Evolutionary conservation across 2,797 vertebrate genomes (phyloP).

Genomic region (Tokudaia tokunoshimensis): DNA sequence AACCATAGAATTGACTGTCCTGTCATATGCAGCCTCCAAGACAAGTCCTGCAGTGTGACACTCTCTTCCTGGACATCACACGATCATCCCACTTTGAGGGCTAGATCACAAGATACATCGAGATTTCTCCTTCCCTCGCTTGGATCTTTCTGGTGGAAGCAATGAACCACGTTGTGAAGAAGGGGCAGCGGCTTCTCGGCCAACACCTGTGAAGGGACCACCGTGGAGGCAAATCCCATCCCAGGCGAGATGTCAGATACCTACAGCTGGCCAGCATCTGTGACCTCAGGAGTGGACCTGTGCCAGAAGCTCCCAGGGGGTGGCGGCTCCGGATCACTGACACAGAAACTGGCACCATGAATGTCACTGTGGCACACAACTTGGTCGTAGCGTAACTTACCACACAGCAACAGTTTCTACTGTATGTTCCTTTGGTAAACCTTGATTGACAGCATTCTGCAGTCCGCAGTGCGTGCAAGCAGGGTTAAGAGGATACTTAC

Average conservation of each 20-base stretch:
- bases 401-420: background rate
- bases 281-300: background rate
- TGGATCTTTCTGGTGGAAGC: background rate
- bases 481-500: background rate
- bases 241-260: background rate
- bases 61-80: too few relatives aligned
- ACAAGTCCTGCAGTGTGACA: background rate
- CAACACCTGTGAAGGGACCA: background rate
- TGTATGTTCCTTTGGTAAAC: background rate
- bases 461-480: background rate
- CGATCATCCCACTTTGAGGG: too few relatives aligned
- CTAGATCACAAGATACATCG: background rate
- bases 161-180: rapidly evolving
- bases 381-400: background rate
- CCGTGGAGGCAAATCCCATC: background rate
- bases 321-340: background rate
- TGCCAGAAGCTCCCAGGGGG: background rate
- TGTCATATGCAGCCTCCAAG: background rate
- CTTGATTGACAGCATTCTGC: background rate
- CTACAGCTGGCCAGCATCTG: background rate
- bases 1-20: background rate
- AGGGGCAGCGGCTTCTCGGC: background rate
- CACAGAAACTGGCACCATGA: background rate
- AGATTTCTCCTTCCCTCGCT: background rate
- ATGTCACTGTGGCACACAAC: background rate